Evolutionary conservation across 2,797 vertebrate genomes (phyloP).

Genomic region (Cryptoblepharus egeriae): DNA sequence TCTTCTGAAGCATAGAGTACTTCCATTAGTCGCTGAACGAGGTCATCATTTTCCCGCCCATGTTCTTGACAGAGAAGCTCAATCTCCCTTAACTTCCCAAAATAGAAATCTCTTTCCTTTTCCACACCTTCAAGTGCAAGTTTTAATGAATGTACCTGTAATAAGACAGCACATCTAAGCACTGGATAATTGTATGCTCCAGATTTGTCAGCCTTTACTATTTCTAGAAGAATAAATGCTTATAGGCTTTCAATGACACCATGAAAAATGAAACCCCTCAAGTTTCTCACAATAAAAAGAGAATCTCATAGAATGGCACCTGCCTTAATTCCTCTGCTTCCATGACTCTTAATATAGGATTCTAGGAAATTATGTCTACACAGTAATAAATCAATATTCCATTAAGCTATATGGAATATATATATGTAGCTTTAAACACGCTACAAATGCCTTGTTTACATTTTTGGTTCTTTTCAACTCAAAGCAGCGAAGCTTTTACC

Average conservation of each 20-base stretch:
- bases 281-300: background rate
- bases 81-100: constrained; percentile 97
- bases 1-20: constrained; percentile 95
- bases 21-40: constrained; percentile 95
- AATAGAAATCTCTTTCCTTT: constrained; percentile 99
- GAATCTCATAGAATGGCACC: too few relatives aligned
- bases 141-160: constrained; percentile 94
- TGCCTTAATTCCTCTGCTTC: too few relatives aligned
- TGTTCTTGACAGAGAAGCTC: constrained; percentile 97
- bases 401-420: too few relatives aligned
- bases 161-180: background rate
- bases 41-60: constrained; percentile 88
- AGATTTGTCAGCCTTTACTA: background rate
- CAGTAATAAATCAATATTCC: too few relatives aligned
- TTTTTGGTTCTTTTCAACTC: too few relatives aligned
- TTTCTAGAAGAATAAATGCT: background rate
- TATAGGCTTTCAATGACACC: background rate
- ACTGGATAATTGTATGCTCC: background rate
- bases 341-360: too few relatives aligned
- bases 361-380: too few relatives aligned
- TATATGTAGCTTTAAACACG: too few relatives aligned
- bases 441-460: too few relatives aligned
- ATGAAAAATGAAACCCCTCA: background rate
- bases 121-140: constrained; percentile 95
- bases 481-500: too few relatives aligned